Base-by-base conservation (phyloP, 2,888 invertebrate species). In the Minunthozetes semirufus region DNA sequence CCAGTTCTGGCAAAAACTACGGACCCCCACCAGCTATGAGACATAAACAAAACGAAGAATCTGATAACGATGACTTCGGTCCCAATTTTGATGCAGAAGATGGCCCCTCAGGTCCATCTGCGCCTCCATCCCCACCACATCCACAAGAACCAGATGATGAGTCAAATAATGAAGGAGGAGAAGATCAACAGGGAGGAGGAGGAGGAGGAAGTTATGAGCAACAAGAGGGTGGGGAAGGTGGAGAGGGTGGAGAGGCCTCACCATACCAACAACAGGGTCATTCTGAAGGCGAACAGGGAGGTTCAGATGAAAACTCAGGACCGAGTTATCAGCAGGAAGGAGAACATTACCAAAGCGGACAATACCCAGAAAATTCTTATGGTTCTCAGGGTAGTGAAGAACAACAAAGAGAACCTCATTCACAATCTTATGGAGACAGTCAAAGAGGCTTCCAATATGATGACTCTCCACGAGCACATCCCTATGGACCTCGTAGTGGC, bases 291-390 rank as follows among this genome's bases (percentile, higher is more conserved):
- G 56, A 8, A 56, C 22, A 50, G 9, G 73, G 38, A n/a, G 68
- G 33, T 6, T 6, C n/a, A 29, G 29, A 33, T 25, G 25, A 53
- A 38, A 17, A 71, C 29, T 33, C 42, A 5, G 33, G 5, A 3
- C 42, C 68, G 0, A 68, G 8, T 42, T 68, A 68, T 68, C 68
- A 68, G 22, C 42, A 42, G 8, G 42, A 42, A 19, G 42, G 22
- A 11, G 46, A 42, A 11, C 42, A 68, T 13, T 68, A 68, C 46
- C 68, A 68, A 13, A 68, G 68, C 46, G 68, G 68, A n/a, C 68
- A 68, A 68, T 68, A 68, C 19, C 68, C 68, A 5, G 22, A 13
- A 9, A 42, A 19, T 68, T 2, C 42, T 9, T 63, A 63, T 33
- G 63, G 27, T 1, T 11, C 17, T 13, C 27, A 11, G 3, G 4